These are phyloP conservation scores for Dynastes tityus DNA, from an alignment of 2,888 invertebrate genomes.

Conservation along the genomic window DNA sequence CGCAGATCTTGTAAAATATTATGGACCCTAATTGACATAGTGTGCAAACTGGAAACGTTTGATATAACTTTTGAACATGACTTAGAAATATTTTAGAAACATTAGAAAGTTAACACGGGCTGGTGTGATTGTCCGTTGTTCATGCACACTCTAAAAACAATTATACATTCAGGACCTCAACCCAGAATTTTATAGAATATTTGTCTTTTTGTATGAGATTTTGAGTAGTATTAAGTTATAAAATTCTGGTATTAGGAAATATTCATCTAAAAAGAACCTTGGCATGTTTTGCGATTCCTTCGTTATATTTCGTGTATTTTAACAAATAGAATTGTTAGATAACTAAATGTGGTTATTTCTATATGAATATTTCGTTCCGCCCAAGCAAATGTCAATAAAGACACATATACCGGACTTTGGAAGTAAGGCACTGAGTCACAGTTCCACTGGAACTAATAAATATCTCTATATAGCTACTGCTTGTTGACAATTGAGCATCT, in stretches of 20 bases:
- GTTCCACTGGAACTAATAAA: slow-evolving; percentile 59
- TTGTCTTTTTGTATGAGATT: not conserved
- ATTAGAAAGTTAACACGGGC: not conserved
- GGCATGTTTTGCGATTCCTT: not conserved
- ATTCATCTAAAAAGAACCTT: slow-evolving; percentile 31
- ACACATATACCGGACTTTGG: slow-evolving; percentile 35
- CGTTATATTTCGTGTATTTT: too few species aligned
- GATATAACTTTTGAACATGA: not conserved
- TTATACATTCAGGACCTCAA: slow-evolving; percentile 20
- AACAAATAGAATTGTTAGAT: not conserved
- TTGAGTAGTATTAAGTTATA: not conserved
- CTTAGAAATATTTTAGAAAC: not conserved
- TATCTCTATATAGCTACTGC: slow-evolving; percentile 54
- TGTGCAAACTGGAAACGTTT: not conserved
- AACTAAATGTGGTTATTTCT: not conserved
- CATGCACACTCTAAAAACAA: slow-evolving; percentile 26
- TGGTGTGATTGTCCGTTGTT: not conserved
- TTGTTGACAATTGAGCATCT: slow-evolving; percentile 55
- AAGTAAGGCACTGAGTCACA: slow-evolving; percentile 56
- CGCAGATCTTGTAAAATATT: slow-evolving; percentile 31
- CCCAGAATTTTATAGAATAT: slow-evolving; percentile 18
- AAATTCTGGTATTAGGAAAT: slow-evolving; percentile 34
- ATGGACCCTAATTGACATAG: slow-evolving; percentile 38
- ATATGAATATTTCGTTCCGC: slow-evolving; percentile 23
- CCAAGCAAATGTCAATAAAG: slow-evolving; percentile 39